A percentile compares a stretch with the other conserved stretches of the same genome.
Evolutionary conservation across 2,888 invertebrate genomes (phyloP).

Genomic region (Andrena hattorfiana): DNA sequence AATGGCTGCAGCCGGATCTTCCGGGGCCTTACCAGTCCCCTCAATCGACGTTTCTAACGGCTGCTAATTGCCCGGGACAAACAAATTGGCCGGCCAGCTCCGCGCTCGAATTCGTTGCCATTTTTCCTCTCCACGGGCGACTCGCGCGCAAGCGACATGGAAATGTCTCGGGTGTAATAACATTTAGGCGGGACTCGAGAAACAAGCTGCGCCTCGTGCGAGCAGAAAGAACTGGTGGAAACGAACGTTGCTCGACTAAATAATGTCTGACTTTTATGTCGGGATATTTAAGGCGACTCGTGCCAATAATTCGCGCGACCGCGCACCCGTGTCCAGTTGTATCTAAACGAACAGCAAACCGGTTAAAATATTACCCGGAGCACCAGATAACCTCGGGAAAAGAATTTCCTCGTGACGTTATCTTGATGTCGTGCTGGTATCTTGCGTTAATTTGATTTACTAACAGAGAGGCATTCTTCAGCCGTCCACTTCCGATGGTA

Average conservation of each 20-base stretch:
- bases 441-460: conserved; percentile 18
- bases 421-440: background rate
- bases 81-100: background rate
- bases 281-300: conserved; percentile 1
- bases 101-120: background rate
- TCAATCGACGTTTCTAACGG: conserved; percentile 13
- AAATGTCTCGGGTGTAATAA: background rate
- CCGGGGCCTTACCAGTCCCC: conserved; percentile 17
- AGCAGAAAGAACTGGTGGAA: conserved; percentile 2
- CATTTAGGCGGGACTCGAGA: background rate
- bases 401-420: conserved; percentile 15
- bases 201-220: background rate
- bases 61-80: conserved; percentile 20
- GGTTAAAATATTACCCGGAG: background rate
- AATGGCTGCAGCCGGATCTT: conserved; percentile 23
- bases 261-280: conserved; percentile 6
- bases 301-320: conserved; percentile 11
- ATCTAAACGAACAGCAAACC: conserved; percentile 1
- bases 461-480: background rate
- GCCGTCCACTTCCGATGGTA: background rate
- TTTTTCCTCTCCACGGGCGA: background rate
- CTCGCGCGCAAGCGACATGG: background rate
- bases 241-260: background rate
- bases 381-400: background rate
- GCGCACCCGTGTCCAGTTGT: background rate